Percentiles rank a stretch among this genome's conserved stretches.
Evolutionary conservation across 2,888 invertebrate species (phyloP).

Genomic region (Ypsolopha scabrella): DNA sequence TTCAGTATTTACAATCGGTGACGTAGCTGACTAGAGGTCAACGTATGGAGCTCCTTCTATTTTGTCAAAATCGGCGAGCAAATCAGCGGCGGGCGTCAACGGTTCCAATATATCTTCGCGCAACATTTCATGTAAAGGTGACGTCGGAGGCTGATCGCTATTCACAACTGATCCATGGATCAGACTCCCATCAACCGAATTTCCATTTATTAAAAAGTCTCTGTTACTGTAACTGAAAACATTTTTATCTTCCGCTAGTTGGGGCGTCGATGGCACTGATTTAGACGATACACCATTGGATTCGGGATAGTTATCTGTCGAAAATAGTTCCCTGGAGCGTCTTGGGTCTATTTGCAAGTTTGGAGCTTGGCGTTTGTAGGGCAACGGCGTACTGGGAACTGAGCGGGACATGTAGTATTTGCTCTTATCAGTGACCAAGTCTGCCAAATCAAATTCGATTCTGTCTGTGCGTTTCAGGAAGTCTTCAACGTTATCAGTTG

Average conservation of each 20-base stretch:
- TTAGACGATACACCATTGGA: constrained; percentile 73
- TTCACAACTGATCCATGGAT: constrained; percentile 27
- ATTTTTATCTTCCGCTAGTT: constrained; percentile 60
- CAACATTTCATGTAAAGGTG: constrained; percentile 53
- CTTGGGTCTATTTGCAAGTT: constrained; percentile 47
- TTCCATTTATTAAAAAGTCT: constrained; percentile 74
- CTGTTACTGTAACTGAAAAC: constrained; percentile 72
- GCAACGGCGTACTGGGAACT: constrained; percentile 77
- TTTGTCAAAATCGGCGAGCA: constrained; percentile 59
- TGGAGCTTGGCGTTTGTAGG: constrained; percentile 52
- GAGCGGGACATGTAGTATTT: constrained; percentile 73
- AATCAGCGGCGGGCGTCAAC: constrained; percentile 43
- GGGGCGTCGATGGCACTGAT: constrained; percentile 84
- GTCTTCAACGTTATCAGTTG: constrained; percentile 50
- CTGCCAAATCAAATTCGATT: constrained; percentile 55
- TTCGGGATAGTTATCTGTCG: constrained; percentile 33
- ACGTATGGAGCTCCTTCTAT: constrained; percentile 54
- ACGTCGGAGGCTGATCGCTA: constrained; percentile 32
- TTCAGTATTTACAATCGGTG: constrained; percentile 32
- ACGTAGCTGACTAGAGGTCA: constrained; percentile 51
- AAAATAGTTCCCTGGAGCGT: constrained; percentile 43
- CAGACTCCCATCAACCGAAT: constrained; percentile 50
- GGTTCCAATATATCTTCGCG: constrained; percentile 53
- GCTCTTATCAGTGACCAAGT: constrained; percentile 44
- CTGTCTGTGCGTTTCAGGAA: constrained; percentile 54